Percentiles rank a stretch among this genome's conserved stretches.
Conservation (phyloP, 1,140 invertebrate species). For the Drosophila pruinosa region DNA sequence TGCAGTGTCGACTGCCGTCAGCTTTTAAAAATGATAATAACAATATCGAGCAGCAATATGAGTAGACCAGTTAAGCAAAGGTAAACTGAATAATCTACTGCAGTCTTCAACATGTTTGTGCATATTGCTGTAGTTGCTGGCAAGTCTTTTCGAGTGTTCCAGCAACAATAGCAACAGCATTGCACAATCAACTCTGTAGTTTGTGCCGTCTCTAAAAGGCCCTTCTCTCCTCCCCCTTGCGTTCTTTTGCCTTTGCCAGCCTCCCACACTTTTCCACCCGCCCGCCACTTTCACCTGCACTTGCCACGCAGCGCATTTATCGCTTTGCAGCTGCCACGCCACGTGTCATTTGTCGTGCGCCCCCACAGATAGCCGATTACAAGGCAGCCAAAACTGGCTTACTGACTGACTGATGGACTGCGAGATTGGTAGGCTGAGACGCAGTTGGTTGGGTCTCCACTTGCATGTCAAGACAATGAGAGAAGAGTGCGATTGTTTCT, state of each 20-base stretch:
- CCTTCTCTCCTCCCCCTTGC: not conserved
- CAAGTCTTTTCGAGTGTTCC: not conserved
- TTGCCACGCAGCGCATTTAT: conserved; percentile 3
- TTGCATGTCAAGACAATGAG: too few species aligned
- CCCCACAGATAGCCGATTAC: not conserved
- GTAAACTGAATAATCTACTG: not conserved
- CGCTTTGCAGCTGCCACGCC: not conserved
- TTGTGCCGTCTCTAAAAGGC: not conserved
- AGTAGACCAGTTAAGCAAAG: not conserved
- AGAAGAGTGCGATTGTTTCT: too few species aligned
- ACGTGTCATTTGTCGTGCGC: not conserved
- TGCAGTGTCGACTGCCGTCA: not conserved
- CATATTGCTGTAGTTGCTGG: not conserved
- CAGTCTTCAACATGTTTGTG: too few species aligned
- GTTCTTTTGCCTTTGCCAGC: not conserved
- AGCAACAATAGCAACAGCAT: not conserved
- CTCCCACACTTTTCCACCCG: not conserved
- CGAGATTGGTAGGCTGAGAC: too few species aligned
- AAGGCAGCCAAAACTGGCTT: not conserved
- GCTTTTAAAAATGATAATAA: not conserved
- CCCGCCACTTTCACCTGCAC: not conserved
- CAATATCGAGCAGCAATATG: not conserved
- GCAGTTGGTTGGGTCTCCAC: too few species aligned
- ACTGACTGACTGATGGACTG: not conserved
- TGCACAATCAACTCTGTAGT: not conserved